A percentile compares a stretch with the other conserved stretches of the same genome.
Conservation (phyloP, 1,140 invertebrate genomes). For the Thalassaphorura encarpata region DNA sequence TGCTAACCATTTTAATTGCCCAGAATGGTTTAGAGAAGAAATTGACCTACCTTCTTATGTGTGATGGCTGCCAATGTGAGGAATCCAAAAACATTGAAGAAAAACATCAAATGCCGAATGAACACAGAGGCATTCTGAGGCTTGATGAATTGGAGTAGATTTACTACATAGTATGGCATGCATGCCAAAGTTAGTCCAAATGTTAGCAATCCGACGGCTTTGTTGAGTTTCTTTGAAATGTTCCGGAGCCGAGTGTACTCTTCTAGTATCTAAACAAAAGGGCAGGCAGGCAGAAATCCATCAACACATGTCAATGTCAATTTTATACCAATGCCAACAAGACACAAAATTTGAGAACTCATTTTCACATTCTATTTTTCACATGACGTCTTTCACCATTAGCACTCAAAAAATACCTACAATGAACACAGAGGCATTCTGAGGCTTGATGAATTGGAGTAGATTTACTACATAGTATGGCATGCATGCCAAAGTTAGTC, state of each 20-base stretch:
- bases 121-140: not conserved
- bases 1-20: no score
- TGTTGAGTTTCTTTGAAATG: slow-evolving; percentile 2
- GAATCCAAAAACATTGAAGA: slow-evolving; percentile 7
- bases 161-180: slow-evolving; percentile 3
- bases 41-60: slow-evolving; percentile 10
- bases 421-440: not conserved
- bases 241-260: not conserved
- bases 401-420: not conserved
- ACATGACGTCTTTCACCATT: not conserved
- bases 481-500: not conserved
- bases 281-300: not conserved
- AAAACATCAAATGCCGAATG: slow-evolving; percentile 2
- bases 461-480: slow-evolving; percentile 5
- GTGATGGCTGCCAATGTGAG: not conserved
- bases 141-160: slow-evolving; percentile 6
- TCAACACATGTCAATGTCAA: not conserved
- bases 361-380: not conserved
- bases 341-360: not conserved
- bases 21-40: no score
- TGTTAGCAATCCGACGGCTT: not conserved
- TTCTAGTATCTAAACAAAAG: not conserved
- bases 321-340: not conserved
- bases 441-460: slow-evolving; percentile 4
- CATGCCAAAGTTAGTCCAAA: slow-evolving; percentile 2